These are phyloP conservation scores for Galaxias olidus DNA, from an alignment of 2,797 vertebrate genomes.

Conservation along the genomic window DNA sequence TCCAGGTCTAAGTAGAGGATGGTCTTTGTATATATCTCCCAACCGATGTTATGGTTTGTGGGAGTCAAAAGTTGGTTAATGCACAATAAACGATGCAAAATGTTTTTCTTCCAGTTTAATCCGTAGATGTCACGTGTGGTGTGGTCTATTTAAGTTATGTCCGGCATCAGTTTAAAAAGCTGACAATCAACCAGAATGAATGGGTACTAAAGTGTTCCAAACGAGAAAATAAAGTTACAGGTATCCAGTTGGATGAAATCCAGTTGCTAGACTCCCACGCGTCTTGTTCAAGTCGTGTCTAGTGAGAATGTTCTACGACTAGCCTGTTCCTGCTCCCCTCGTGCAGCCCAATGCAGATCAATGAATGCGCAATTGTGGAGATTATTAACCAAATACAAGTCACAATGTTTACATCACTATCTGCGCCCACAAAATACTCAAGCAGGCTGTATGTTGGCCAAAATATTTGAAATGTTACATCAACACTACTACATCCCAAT, in stretches of 20 bases:
- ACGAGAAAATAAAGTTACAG: conserved; percentile 60
- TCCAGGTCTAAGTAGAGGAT: conserved; percentile 44
- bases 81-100: conserved; percentile 27
- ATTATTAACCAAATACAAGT: too few species aligned
- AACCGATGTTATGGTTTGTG: conserved; percentile 25
- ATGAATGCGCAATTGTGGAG: too few species aligned
- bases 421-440: too few species aligned
- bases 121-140: conserved; percentile 26
- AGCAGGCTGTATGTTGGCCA: too few species aligned
- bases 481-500: neutral
- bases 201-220: conserved; percentile 12
- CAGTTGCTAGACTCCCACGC: conserved; percentile 36
- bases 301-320: too few species aligned
- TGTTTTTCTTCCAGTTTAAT: conserved; percentile 30
- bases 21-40: conserved; percentile 38
- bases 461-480: neutral
- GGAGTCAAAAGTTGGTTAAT: conserved; percentile 47
- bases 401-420: too few species aligned
- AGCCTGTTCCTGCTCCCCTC: too few species aligned
- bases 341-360: too few species aligned
- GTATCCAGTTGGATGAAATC: conserved; percentile 38
- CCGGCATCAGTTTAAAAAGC: conserved; percentile 15
- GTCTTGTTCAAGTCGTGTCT: neutral
- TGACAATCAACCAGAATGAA: conserved; percentile 14
- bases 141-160: conserved; percentile 17